Base-by-base conservation (phyloP, 2,113 vertebrate species). In the Melierax canorus region DNA sequence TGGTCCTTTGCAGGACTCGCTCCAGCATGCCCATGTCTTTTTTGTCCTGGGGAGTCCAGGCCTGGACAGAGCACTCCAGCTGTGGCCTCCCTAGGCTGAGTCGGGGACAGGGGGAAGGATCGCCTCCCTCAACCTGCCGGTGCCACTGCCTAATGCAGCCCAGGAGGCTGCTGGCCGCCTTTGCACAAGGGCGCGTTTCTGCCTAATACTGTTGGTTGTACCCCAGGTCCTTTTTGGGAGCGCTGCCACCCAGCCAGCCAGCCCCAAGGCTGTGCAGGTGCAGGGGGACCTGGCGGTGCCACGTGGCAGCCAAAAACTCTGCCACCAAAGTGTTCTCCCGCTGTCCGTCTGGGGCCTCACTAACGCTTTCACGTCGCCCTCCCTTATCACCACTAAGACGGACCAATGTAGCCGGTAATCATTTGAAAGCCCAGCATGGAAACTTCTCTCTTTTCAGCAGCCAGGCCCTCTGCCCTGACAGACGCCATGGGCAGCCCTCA, bases 311-410 rank as follows among this genome's bases (percentile, higher is more conserved):
- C 34, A 46, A 9, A 36, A 71, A n/a, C 46, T 38, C 45, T 46
- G 36, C 45, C 67, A 46, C 2, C 15, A 4, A 7, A 39, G 7
- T 11, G 36, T 50, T 50, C 11, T 43, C 22, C 17, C 10, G 3
- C 9, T 21, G 17, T 24, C 62, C 27, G 12, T 2, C 34, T 21
- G 12, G 13, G 29, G 26, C 51, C 36, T 78, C 50, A 5, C 26
- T 2, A 23, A 36, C 1, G 15, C 17, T 43, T 17, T 58, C 75
- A n/a, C 1, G 0, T 4, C 29, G 13, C 18, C 20, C 20, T 84
- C 15, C 29, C 9, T n/a, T n/a, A 17, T 7, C 58, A 17, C 36
- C 19, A 2, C 22, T 3, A 32, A n/a, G 29, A 11, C 43, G 68
- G 34, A 56, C 4, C 4, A 9, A 22, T 9, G 46, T 5, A 45